A percentile compares a stretch with the other conserved stretches of the same genome.
phyloP scores from a whole-genome alignment of 2,113 vertebrate genomes.

The Podilymbus podiceps region DNA sequence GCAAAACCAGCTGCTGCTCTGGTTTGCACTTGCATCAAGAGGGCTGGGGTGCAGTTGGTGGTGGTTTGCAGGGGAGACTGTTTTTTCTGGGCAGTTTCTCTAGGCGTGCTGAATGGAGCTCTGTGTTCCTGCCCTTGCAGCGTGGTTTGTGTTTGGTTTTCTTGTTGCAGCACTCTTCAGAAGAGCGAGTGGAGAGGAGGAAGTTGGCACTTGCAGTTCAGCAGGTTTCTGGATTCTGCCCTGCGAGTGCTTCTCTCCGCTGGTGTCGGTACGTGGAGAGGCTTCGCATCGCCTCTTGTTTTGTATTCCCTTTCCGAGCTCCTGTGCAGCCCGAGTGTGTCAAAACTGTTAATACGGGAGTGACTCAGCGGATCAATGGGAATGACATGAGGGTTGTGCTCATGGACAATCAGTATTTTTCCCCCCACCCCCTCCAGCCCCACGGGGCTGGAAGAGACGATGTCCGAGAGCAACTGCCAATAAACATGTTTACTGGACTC shows the following conservation, averaged over 20 bases:
- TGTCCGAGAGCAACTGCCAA: conserved; percentile 7
- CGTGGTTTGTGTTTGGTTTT: neutral
- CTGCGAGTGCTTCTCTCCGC: neutral
- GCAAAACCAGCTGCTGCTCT: neutral
- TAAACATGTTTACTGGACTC: conserved; percentile 16
- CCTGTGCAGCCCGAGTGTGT: conserved; percentile 18
- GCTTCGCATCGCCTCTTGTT: neutral
- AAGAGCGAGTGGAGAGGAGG: neutral
- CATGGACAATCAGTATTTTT: neutral
- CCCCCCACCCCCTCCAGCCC: neutral
- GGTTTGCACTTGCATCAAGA: neutral
- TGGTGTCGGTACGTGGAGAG: neutral
- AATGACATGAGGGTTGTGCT: conserved; percentile 33
- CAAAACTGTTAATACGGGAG: conserved; percentile 45
- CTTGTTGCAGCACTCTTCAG: neutral
- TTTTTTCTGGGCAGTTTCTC: neutral
- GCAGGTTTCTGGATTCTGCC: conserved; percentile 10
- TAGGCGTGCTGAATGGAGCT: neutral
- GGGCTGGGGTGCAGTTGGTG: neutral
- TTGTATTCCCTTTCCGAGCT: neutral
- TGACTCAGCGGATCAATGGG: conserved; percentile 70
- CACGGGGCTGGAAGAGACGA: conserved; percentile 10
- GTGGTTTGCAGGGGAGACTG: neutral
- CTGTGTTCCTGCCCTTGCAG: neutral
- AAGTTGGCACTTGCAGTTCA: neutral